phyloP scores from a whole-genome alignment of 2,888 invertebrate genomes.

The Tortrix viridana region DNA sequence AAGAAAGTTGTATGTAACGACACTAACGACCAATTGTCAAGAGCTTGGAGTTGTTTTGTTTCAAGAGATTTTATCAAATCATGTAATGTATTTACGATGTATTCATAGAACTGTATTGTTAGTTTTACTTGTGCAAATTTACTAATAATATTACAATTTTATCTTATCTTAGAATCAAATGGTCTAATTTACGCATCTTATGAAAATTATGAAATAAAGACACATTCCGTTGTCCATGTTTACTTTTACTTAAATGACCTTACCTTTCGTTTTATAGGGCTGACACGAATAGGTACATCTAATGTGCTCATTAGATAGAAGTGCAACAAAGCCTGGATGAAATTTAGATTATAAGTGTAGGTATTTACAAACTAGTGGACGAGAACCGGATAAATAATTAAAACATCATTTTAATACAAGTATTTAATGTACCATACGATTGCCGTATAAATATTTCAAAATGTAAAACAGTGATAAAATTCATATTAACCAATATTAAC shows the following conservation, averaged over 20 bases:
- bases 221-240: conserved; percentile 13
- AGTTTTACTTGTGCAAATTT: conserved; percentile 46
- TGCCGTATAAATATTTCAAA: conserved; percentile 85
- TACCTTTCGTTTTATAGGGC: too few relatives aligned
- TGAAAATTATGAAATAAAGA: conserved; percentile 31
- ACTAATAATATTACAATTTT: conserved; percentile 45
- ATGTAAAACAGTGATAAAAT: conserved; percentile 85
- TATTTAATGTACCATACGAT: conserved; percentile 83
- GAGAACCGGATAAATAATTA: conserved; percentile 56
- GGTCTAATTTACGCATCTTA: conserved; percentile 33
- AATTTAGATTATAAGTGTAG: too few relatives aligned
- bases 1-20: conserved; percentile 13
- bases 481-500: conserved; percentile 81
- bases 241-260: neutral
- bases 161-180: conserved; percentile 30
- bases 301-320: too few relatives aligned
- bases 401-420: conserved; percentile 77
- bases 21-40: conserved; percentile 30
- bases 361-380: too few relatives aligned
- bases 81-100: conserved; percentile 26
- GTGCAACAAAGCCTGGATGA: too few relatives aligned
- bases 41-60: conserved; percentile 35
- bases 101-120: conserved; percentile 31
- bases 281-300: too few relatives aligned
- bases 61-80: conserved; percentile 25